Evolutionary conservation across 1,140 invertebrate species (phyloP), one percentile per base, ranked within the genome.

Genomic region (Listronotus oregonensis): DNA sequence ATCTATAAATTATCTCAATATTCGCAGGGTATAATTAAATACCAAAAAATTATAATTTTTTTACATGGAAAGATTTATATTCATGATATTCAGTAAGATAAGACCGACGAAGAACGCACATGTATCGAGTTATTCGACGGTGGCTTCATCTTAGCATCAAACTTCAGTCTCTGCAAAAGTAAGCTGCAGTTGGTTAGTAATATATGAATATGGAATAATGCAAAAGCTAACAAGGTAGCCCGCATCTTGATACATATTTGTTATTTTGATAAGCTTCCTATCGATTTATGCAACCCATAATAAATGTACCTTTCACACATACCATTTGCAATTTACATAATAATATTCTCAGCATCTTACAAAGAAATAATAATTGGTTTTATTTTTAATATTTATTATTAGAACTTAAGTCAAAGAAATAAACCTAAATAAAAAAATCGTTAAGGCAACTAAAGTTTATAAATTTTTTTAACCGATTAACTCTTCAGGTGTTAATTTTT

Each of bases 1-100:
- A 54, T 62, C 59, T 62, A 59, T 59, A 59, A 59, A 59, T 59
- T 59, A 59, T 59, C 43, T 44, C 57, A 34, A 56, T 44, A 59
- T 47, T 49, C 32, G 32, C 46, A 59, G 44, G 43, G 43, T 59
- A 59, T 59, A 59, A 59, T 59, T 59, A 59, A 59, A 59, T 59
- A 59, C 57, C 43, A 39, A 59, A 59, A 59, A 59, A 47, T 49
- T 34, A 8, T 5, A 27, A 59, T 47, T 49, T 59, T 56, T 59
- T 59, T 52, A 52, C 50, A 12, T 37, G 46, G 9, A 60, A 32
- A 51, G 50, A 54, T 62, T 62, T 62, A 52, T 62, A 54, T 62
- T 62, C 59, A 62, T 54, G 50, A 62, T 62, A 54, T 62, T 54
- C 59, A 40, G 34, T 42, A 52, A 51, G 50, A 52, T 62, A 51